Base-by-base conservation (phyloP, 2,888 invertebrate species). In the Copidosoma aretas region DNA sequence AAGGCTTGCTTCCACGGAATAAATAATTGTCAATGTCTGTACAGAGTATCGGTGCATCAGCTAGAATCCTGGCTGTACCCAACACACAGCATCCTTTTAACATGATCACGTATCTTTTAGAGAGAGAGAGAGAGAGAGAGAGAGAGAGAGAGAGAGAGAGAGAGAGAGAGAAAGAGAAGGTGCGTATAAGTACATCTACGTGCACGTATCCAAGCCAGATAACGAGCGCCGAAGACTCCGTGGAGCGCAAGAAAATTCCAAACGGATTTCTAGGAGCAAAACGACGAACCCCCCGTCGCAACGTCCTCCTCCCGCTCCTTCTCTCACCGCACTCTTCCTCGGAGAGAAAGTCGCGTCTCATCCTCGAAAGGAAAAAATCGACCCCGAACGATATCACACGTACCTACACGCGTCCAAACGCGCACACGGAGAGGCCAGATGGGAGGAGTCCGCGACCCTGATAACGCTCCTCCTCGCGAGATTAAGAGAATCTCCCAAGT, bases 221-320 rank as follows among this genome's bases (percentile, higher is more conserved):
- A 3, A n/a, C n/a, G 51, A 56, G 24, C n/a, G n/a, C n/a, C n/a
- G n/a, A n/a, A n/a, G 41, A 60, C 43, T 60, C 43, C 41, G 46
- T 21, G n/a, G 24, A 58, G 57, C 51, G 57, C 61, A 68, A 71
- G 62, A 62, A 66, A 62, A 64, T 57, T 68, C 57, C n/a, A 51
- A 68, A 59, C 59, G 54, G 56, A 60, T 62, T 24, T 39, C 52
- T 56, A 51, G 15, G 43, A 54, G 67, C 61, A 69, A 60, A 67
- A 46, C 67, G 54, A 56, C 32, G 32, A 8, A 8, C 4, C 32
- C 32, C 32, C 8, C 32, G 32, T 32, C 32, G 32, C 32, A 8
- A 32, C 32, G 8, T 3, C 32, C 32, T 32, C 32, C 32, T 5
- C 32, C 32, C 32, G 8, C 32, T 32, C 4, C 32, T 32, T 8